Conservation (phyloP, 2,888 invertebrate species). For the Orthosia incerta region DNA sequence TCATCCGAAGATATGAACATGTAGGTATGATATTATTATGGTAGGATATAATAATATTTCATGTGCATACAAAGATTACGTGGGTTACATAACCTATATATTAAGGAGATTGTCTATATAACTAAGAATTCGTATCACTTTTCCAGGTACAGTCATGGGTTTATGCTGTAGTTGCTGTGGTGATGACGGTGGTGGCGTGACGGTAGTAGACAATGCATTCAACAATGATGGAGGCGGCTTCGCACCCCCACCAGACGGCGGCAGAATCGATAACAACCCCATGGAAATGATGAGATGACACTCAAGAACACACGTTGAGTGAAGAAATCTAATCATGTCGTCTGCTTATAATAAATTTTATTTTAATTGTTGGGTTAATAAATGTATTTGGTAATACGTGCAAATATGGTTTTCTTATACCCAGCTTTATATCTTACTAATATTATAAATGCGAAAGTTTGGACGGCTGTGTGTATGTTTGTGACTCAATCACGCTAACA, state of each 20-base stretch:
- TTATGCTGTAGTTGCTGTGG: slow-evolving; percentile 71
- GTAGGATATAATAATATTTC: no score
- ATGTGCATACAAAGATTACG: neutral
- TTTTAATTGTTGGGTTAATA: slow-evolving; percentile 12
- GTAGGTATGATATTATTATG: neutral
- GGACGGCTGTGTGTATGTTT: no score
- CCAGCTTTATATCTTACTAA: no score
- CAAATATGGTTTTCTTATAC: neutral
- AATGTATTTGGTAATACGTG: slow-evolving; percentile 22
- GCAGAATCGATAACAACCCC: slow-evolving; percentile 66
- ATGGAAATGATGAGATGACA: slow-evolving; percentile 62
- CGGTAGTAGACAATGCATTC: slow-evolving; percentile 70
- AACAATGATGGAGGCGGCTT: slow-evolving; percentile 50
- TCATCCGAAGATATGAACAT: neutral
- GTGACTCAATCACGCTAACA: no score
- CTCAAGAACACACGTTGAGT: slow-evolving; percentile 16
- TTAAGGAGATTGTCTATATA: neutral
- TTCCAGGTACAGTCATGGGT: slow-evolving; percentile 72
- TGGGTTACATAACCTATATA: neutral
- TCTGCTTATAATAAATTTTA: slow-evolving; percentile 16
- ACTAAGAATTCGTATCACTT: neutral
- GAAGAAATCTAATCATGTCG: slow-evolving; percentile 18
- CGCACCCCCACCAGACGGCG: slow-evolving; percentile 60
- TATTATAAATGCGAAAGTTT: no score
- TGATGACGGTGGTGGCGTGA: slow-evolving; percentile 67